A percentile compares a stretch with the other conserved stretches of the same genome.
Conservation (phyloP, 2,888 invertebrate genomes). For the Hemaris fuciformis region DNA sequence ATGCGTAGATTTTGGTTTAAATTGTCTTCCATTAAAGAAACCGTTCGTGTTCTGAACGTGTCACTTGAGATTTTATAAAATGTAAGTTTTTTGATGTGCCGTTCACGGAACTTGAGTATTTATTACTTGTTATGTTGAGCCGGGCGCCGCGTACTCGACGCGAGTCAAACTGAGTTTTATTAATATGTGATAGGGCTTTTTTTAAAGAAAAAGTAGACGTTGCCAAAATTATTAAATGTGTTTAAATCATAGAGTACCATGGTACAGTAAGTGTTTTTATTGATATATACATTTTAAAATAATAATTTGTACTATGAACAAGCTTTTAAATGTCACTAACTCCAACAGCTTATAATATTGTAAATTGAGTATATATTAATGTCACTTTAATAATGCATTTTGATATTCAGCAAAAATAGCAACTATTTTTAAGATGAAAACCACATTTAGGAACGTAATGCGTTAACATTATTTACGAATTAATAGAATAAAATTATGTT, state of each 20-base stretch:
- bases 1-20: not conserved
- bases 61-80: not conserved
- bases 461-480: no score
- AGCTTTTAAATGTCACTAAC: not conserved
- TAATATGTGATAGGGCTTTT: not conserved
- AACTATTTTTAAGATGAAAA: not conserved
- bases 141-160: not conserved
- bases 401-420: not conserved
- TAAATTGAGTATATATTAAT: not conserved
- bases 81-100: not conserved
- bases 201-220: not conserved
- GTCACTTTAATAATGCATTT: not conserved
- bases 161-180: not conserved
- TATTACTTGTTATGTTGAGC: not conserved
- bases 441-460: no score
- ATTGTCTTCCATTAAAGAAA: conserved; percentile 13
- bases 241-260: not conserved
- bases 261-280: not conserved
- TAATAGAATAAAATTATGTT: no score
- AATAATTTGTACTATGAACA: not conserved
- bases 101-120: not conserved
- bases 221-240: not conserved
- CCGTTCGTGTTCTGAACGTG: not conserved
- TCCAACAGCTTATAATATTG: not conserved
- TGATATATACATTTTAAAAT: not conserved